Percentiles rank a stretch among this genome's conserved stretches.
phyloP scores from a whole-genome alignment of 2,113 vertebrate genomes.

The Anarhynchus alexandrinus region DNA sequence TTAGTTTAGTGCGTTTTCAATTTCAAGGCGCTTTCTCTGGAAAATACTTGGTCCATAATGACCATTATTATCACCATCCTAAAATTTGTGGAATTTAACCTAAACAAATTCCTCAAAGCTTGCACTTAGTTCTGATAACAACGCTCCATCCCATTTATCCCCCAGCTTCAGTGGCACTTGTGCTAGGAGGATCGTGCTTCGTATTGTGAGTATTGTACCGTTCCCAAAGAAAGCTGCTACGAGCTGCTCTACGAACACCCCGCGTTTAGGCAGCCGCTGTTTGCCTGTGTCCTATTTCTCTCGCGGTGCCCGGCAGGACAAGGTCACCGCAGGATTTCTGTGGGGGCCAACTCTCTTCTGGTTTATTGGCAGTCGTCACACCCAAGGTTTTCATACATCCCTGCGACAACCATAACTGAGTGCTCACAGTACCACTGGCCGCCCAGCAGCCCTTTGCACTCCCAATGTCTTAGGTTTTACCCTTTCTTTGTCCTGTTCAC shows the following conservation, averaged over 20 bases:
- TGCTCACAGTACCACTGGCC: not conserved
- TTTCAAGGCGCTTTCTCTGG: slow-evolving; percentile 49
- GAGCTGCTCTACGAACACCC: not conserved
- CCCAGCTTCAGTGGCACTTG: not conserved
- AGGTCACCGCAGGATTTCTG: slow-evolving; percentile 24
- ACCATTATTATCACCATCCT: slow-evolving; percentile 63
- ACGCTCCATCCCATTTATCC: not conserved
- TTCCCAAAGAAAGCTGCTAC: not conserved
- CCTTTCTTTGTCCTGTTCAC: not conserved
- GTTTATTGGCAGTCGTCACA: not conserved
- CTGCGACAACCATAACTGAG: not conserved
- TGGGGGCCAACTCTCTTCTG: not conserved
- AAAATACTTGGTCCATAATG: slow-evolving; percentile 51
- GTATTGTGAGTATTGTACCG: not conserved
- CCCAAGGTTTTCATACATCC: not conserved
- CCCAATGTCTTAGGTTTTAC: not conserved
- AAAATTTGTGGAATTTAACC: slow-evolving; percentile 68
- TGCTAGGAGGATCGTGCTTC: not conserved
- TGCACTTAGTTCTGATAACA: slow-evolving; percentile 17
- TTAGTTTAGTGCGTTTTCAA: slow-evolving; percentile 60
- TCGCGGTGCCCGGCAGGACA: not conserved
- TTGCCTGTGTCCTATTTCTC: not conserved
- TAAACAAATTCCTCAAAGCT: slow-evolving; percentile 64
- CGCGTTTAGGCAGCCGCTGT: not conserved
- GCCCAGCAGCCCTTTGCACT: not conserved